Percentiles rank a stretch among this genome's conserved stretches.
Evolutionary conservation across 2,113 vertebrate genomes (phyloP).

Genomic region (Cynocephalus volans): DNA sequence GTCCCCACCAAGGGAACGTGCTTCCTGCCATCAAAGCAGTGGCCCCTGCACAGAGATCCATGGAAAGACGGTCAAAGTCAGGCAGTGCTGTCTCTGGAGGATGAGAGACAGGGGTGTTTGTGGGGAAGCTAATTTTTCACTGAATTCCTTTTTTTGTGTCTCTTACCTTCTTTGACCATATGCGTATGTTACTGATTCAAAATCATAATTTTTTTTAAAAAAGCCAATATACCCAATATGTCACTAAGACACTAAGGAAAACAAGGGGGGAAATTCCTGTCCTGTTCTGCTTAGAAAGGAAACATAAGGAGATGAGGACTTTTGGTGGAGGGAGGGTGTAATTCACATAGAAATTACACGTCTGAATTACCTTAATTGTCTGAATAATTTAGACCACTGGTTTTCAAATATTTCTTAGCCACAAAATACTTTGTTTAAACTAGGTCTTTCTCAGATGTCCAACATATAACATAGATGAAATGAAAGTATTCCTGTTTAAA

Average conservation of each 20-base stretch:
- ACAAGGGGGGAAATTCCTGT: neutral
- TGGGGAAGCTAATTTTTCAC: neutral
- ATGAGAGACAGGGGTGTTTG: neutral
- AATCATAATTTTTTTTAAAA: conserved; percentile 43
- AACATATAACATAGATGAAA: neutral
- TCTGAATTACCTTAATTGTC: neutral
- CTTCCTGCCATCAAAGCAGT: neutral
- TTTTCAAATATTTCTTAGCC: conserved; percentile 59
- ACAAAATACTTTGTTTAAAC: conserved; percentile 28
- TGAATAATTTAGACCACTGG: conserved; percentile 25
- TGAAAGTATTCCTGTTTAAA: neutral
- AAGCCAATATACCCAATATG: neutral
- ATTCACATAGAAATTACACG: neutral
- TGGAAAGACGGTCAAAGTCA: neutral
- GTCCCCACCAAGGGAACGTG: neutral
- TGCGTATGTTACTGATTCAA: neutral
- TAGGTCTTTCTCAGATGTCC: conserved; percentile 36
- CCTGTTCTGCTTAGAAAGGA: neutral
- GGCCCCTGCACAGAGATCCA: neutral
- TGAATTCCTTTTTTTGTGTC: neutral
- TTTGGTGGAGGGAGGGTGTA: neutral
- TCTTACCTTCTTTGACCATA: neutral
- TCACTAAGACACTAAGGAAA: conserved; percentile 4
- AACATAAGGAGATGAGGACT: neutral
- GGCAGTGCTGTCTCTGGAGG: neutral